Base-by-base conservation (phyloP, 2,888 invertebrate genomes). In the Cryptus armator region DNA sequence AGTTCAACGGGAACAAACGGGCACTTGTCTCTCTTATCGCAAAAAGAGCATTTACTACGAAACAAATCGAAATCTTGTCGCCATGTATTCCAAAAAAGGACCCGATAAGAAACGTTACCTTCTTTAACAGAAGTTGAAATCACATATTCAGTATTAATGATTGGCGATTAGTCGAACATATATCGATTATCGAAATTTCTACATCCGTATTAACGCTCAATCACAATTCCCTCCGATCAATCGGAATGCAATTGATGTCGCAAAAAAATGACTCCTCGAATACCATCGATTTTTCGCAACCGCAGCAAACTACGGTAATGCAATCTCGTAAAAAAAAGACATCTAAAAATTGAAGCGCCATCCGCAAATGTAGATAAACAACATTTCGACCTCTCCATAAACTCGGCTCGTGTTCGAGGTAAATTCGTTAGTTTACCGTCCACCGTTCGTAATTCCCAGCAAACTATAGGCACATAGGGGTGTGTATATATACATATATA, bases 341-440 rank as follows among this genome's bases (percentile, higher is more conserved):
- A 19, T 19, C 10, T 9, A 56, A 51, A 56, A 78, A 53, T 78
- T 37, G 6, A 44, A 48, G 19, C 56, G 16, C 32, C 43, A 48
- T 19, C 46, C 19, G 44, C n/a, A 19, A n/a, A 67, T 37, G 44
- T 10, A 24, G 12, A 67, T 19, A 43, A 67, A 67, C 44, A 70
- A 59, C 32, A 29, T 53, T 59, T 68, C 24, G 19, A 56, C 56
- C 56, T 24, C 56, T 56, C 19, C 56, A 24, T 56, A 56, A 10
- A 56, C 5, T 14, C 19, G 19, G 9, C 51, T 37, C 62, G 46
- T 56, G 77, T 43, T 66, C 44, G 62, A 70, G 84, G 85, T 90
- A 89, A 90, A 84, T 84, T 89, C 86, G 88, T 90, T 90, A 90
- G 88, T 90, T 90, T 88, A 88, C 90, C 87, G 90, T 88, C 88